Evolutionary conservation across 2,888 invertebrate species (phyloP).

Genomic region (Nowickia ferox): DNA sequence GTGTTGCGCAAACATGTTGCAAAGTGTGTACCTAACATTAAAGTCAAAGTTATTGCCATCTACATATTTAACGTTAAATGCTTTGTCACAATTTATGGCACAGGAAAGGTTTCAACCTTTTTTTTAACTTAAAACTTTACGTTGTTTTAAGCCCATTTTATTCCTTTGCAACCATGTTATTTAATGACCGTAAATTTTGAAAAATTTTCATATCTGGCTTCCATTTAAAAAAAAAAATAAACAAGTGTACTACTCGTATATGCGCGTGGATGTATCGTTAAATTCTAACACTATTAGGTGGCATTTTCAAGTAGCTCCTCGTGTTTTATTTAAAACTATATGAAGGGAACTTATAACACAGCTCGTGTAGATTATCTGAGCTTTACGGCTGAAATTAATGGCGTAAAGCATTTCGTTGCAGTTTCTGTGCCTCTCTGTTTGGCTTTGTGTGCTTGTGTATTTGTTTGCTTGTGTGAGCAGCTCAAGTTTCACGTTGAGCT

Average conservation of each 20-base stretch:
- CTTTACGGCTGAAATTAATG: conserved; percentile 22
- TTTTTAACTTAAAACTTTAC: background rate
- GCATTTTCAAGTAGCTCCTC: conserved; percentile 55
- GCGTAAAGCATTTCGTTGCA: background rate
- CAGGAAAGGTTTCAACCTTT: background rate
- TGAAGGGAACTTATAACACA: conserved; percentile 15
- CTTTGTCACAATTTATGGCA: background rate
- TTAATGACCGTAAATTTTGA: conserved; percentile 69
- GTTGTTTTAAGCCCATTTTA: conserved; percentile 2
- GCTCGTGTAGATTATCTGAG: conserved; percentile 53
- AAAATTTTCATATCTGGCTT: conserved; percentile 45
- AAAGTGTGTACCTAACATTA: too few relatives aligned
- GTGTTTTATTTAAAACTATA: conserved; percentile 33
- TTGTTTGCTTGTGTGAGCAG: background rate
- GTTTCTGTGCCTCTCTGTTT: background rate
- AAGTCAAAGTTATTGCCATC: too few relatives aligned
- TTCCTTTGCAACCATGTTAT: conserved; percentile 39
- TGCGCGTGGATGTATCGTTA: conserved; percentile 14
- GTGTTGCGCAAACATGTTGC: too few relatives aligned
- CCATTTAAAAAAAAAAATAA: conserved; percentile 15
- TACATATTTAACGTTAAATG: background rate
- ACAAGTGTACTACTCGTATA: background rate
- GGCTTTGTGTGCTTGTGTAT: background rate
- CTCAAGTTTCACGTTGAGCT: conserved; percentile 44
- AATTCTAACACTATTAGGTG: conserved; percentile 61